Conservation (phyloP, 2,113 vertebrate species). For the Sebastes fasciatus region DNA sequence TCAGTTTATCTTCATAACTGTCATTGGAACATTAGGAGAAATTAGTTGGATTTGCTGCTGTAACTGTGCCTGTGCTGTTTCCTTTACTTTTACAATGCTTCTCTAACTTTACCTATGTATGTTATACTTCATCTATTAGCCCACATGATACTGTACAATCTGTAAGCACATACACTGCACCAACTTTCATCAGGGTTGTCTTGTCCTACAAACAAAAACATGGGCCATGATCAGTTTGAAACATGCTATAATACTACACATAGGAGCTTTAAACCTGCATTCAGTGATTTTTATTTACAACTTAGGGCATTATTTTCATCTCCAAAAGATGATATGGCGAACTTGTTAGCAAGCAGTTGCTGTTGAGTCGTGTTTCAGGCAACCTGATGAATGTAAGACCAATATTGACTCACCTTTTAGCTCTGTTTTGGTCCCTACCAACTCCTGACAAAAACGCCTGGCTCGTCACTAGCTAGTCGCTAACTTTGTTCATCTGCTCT, state of each 20-base stretch:
- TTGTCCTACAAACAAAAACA: not conserved
- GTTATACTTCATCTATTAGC: not conserved
- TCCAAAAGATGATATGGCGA: not conserved
- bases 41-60: not conserved
- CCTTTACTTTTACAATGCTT: not conserved
- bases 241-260: not conserved
- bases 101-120: not conserved
- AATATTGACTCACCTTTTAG: not conserved
- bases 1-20: slow-evolving; percentile 20
- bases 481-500: not conserved
- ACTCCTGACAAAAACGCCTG: not conserved
- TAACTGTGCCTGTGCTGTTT: not conserved
- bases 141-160: not conserved
- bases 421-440: not conserved
- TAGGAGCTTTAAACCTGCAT: not conserved
- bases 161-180: no score
- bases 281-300: not conserved
- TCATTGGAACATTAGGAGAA: not conserved
- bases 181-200: not conserved
- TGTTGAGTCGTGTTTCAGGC: not conserved
- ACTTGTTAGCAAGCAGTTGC: no score
- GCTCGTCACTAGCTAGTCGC: not conserved
- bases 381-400: not conserved
- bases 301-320: not conserved
- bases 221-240: not conserved